Base-by-base conservation (phyloP, 2,113 vertebrate genomes). In the Polypterus bichir region DNA sequence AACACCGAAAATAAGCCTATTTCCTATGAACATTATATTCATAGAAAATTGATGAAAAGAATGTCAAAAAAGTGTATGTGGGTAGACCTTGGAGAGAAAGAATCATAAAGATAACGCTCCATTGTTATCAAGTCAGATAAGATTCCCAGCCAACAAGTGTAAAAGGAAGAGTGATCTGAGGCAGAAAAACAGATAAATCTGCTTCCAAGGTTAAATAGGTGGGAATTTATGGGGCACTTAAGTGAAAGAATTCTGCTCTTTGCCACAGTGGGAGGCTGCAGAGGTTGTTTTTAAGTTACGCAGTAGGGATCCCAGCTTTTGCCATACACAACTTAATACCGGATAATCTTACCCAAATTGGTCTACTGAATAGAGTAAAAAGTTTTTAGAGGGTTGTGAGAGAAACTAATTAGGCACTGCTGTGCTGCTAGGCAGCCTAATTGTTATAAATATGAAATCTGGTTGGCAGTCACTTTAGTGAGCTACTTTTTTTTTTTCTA, bases 111-210 rank as follows among this genome's bases (percentile, higher is more conserved):
- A 60, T 63, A n/a, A 6, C 45, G 7, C 63, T 71, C 56, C 53
- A 73, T 68, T 73, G 49, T 55, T 69, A 60, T 64, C 57, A 64
- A 68, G 64, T 63, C 49, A 62, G 45, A 65, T 65, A 1, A 74
- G 48, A 64, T 44, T 48, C 59, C 27, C 54, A 71, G 51, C 2
- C 61, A 60, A 70, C 54, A 66, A 11, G 60, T 48, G 51, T 66
- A 69, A 70, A 56, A 6, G 54, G 74, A 65, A 73, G 1, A 3
- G 62, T 71, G 54, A 76, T 79, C 82, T 81, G 71, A 73, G 68
- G 58, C 63, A 73, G 60, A 71, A 77, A 77, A 78, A 67, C 47
- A 71, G 53, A 70, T 76, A 65, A 5, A 69, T 68, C 54, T 68
- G 48, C 54, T 62, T 65, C 0, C 2, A 44, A 44, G 27, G 60